Evolutionary conservation across 2,797 vertebrate species (phyloP).

Genomic region (Cottoperca gobio): DNA sequence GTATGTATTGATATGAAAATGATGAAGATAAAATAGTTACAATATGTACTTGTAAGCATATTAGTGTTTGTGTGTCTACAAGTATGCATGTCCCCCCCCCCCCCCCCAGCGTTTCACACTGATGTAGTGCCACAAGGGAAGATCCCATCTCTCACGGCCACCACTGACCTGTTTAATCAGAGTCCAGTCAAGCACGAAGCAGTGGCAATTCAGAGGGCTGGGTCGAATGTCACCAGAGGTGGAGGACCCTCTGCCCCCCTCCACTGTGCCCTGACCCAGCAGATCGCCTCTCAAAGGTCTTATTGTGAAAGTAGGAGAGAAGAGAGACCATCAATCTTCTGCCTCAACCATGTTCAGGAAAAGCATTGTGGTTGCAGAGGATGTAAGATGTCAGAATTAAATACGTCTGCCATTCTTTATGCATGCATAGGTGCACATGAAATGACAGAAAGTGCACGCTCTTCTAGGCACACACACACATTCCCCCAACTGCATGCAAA

Average conservation of each 20-base stretch:
- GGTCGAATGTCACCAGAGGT: slow-evolving; percentile 45
- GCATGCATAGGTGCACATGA: not conserved
- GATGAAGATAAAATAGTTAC: not conserved
- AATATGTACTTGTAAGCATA: not conserved
- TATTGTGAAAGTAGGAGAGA: slow-evolving; percentile 41
- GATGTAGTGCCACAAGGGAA: not conserved
- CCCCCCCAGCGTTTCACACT: not conserved
- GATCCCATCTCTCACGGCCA: slow-evolving; percentile 23
- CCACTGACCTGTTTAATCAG: slow-evolving; percentile 31
- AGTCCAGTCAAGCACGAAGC: slow-evolving; percentile 43
- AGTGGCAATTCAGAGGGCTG: slow-evolving; percentile 24
- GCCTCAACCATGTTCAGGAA: slow-evolving; percentile 5
- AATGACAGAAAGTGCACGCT: not conserved
- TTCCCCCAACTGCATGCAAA: not conserved
- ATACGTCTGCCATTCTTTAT: slow-evolving; percentile 17
- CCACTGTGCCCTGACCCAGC: slow-evolving; percentile 32
- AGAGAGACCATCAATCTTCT: slow-evolving; percentile 51
- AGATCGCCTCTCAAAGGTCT: slow-evolving; percentile 36
- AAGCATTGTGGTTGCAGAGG: slow-evolving; percentile 34
- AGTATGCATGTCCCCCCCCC: not conserved
- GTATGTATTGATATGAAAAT: not conserved
- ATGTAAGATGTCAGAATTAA: slow-evolving; percentile 21
- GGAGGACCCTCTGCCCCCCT: slow-evolving; percentile 23
- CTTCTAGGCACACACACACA: not conserved
- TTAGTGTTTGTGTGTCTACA: not conserved